Base-by-base conservation (phyloP, 1,140 invertebrate species). In the Zophobas morio region DNA sequence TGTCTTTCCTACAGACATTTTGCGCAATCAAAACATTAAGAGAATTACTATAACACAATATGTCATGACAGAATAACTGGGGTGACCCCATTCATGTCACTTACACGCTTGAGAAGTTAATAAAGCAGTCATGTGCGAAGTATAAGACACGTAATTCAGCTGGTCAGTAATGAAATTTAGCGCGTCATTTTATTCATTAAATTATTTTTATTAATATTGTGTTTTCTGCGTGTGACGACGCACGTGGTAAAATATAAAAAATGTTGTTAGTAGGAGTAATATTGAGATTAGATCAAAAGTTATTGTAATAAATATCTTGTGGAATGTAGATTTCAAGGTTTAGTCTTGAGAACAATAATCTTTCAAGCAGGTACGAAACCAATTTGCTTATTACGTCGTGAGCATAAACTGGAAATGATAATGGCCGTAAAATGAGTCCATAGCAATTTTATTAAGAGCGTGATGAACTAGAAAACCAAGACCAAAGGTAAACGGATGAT, bases 1-100 rank as follows among this genome's bases (percentile, higher is more conserved):
- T 63, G 37, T 36, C 37, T 63, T 63, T 57, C n/a, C 32, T 60
- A 39, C 35, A 60, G 56, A 60, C 56, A 60, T 37, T 60, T 66
- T 66, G 60, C 60, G 60, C 60, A 56, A 49, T 37, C 34, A 46
- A 47, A 76, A 57, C 39, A 78, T 63, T 46, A 63, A 42, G 37
- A 63, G 57, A 74, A 71, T 35, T 70, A 49, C 66, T 40, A 35
- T 70, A 46, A 66, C 20, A 20, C 20, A 20, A 20, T 6, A 63
- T 47, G 63, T 51, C 47, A 51, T 35, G 20, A 51, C 70, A 54
- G 6, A 70, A 33, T 20, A 35, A 51, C 8, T 70, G 37, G n/a
- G 34, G 2, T 49, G 53, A 56, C 72, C 54, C 39, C 60, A 66
- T 66, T 66, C 39, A 20, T 20, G 60, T 42, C 39, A 6, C n/a